Conservation (phyloP, 2,888 invertebrate genomes). For the Dastarcus helophoroides region DNA sequence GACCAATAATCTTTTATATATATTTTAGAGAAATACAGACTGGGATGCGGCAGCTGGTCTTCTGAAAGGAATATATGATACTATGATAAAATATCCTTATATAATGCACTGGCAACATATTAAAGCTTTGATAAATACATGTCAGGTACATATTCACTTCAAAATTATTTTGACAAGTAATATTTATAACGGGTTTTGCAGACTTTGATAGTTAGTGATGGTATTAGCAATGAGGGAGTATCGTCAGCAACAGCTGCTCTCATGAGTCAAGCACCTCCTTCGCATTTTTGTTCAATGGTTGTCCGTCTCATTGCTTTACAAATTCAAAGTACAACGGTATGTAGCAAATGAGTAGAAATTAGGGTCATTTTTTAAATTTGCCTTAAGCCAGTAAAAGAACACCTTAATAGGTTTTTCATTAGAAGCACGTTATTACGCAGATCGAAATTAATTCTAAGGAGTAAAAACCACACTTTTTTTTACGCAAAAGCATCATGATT, state of each 20-base stretch:
- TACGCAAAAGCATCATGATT: too few species aligned
- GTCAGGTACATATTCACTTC: constrained; percentile 51
- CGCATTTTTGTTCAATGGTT: constrained; percentile 93
- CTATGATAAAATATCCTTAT: constrained; percentile 85
- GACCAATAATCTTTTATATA: not conserved
- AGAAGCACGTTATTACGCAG: too few species aligned
- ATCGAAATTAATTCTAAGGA: too few species aligned
- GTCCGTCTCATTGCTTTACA: constrained; percentile 89
- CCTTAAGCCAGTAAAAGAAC: too few species aligned
- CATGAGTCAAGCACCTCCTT: constrained; percentile 86
- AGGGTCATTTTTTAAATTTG: too few species aligned
- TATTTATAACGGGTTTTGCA: constrained; percentile 28
- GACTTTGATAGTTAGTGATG: constrained; percentile 72
- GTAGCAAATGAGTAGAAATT: too few species aligned
- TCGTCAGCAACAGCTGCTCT: constrained; percentile 76
- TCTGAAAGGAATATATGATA: constrained; percentile 89
- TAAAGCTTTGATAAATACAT: constrained; percentile 74
- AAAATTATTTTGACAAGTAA: not conserved
- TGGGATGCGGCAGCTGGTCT: constrained; percentile 96
- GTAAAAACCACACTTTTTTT: too few species aligned
- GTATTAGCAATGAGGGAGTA: constrained; percentile 53
- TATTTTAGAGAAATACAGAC: constrained; percentile 74
- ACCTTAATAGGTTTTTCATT: too few species aligned
- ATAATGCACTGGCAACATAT: constrained; percentile 94
- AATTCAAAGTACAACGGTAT: constrained; percentile 84